Evolutionary conservation across 2,113 vertebrate species (phyloP).

Genomic region (Triplophysa rosa): DNA sequence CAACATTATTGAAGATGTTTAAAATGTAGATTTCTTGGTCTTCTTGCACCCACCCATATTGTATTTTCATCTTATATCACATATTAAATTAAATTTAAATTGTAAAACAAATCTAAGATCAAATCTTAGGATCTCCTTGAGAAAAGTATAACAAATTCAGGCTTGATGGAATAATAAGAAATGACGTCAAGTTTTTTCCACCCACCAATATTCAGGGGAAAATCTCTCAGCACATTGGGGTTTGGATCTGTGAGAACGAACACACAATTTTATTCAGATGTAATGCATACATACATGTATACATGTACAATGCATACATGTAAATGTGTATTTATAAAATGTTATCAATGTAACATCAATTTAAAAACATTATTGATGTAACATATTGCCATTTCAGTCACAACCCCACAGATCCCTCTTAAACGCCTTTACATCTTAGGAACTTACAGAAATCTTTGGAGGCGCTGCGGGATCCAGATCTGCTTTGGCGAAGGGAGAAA

Average conservation of each 20-base stretch:
- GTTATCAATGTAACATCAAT: background rate
- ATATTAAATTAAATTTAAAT: too few species aligned
- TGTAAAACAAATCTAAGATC: too few species aligned
- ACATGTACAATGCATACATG: too few species aligned
- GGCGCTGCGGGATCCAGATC: constrained; percentile 65
- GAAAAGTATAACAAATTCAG: too few species aligned
- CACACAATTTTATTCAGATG: background rate
- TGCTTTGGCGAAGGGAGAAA: constrained; percentile 70
- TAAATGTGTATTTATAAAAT: too few species aligned
- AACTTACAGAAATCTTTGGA: constrained; percentile 84
- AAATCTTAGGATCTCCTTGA: too few species aligned
- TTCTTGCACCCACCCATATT: too few species aligned
- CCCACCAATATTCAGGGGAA: constrained; percentile 53
- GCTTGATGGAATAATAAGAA: background rate
- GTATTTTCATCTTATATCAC: too few species aligned
- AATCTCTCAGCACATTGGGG: constrained; percentile 52
- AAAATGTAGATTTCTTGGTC: too few species aligned
- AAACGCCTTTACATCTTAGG: background rate
- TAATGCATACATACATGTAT: too few species aligned
- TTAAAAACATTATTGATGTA: background rate
- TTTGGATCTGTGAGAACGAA: constrained; percentile 43
- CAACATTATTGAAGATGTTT: background rate
- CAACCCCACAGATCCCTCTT: background rate
- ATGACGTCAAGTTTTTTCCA: background rate
- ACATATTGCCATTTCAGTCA: background rate